Percentiles rank a stretch among this genome's conserved stretches.
phyloP scores from a whole-genome alignment of 1,140 invertebrate species.

The Caerostris extrusa region DNA sequence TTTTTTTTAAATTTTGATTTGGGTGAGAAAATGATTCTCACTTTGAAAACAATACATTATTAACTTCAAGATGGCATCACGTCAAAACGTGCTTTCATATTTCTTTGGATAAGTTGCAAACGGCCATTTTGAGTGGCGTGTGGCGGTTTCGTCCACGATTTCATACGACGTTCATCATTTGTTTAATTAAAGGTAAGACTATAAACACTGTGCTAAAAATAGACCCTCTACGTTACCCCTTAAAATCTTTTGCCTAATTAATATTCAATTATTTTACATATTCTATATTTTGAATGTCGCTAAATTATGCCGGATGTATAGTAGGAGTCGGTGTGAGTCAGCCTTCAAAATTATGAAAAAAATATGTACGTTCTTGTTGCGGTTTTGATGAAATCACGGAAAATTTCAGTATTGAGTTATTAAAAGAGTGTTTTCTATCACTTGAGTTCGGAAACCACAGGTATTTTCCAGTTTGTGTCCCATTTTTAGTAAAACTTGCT shows the following conservation, averaged over 20 bases:
- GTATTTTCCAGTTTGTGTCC: constrained; percentile 3
- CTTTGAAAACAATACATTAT: not conserved
- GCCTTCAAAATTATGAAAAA: constrained; percentile 54
- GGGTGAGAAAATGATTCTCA: too few relatives aligned
- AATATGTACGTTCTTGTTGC: not conserved
- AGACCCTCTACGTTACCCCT: not conserved
- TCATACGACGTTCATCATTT: not conserved
- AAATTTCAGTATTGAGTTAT: not conserved
- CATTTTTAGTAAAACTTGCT: not conserved
- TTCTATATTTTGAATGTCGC: not conserved
- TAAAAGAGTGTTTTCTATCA: not conserved
- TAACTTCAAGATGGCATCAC: constrained; percentile 52
- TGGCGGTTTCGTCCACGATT: constrained; percentile 74
- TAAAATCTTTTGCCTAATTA: not conserved
- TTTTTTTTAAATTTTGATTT: too few relatives aligned
- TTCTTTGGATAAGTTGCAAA: constrained; percentile 61
- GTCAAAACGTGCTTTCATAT: constrained; percentile 66
- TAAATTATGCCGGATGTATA: constrained; percentile 67
- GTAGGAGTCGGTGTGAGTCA: constrained; percentile 56
- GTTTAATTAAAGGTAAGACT: constrained; percentile 23
- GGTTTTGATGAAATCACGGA: constrained; percentile 27
- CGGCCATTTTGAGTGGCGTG: constrained; percentile 77
- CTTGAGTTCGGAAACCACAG: not conserved
- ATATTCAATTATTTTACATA: not conserved
- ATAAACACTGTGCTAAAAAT: not conserved